phyloP scores from a whole-genome alignment of 2,888 invertebrate genomes.

The Sclerodermus sp. region DNA sequence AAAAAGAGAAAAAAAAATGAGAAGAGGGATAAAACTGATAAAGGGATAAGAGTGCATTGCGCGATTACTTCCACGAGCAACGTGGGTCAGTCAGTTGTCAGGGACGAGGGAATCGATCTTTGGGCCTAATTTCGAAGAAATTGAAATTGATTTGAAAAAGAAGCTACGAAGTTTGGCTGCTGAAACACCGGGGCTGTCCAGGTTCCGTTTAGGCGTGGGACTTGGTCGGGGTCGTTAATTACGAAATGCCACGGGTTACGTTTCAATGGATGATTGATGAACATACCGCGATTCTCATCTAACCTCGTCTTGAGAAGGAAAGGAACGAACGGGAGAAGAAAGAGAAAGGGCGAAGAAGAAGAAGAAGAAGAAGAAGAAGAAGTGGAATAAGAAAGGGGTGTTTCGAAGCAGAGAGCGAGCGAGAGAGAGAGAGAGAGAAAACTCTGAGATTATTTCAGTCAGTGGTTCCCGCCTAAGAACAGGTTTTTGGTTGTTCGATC shows the following conservation, averaged over 20 bases:
- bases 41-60: background rate
- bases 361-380: no score
- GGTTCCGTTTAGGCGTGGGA: conserved; percentile 44
- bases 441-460: background rate
- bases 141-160: no score
- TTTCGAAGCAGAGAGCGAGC: conserved; percentile 11
- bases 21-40: background rate
- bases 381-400: background rate
- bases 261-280: conserved; percentile 55
- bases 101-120: background rate
- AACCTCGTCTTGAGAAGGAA: conserved; percentile 26
- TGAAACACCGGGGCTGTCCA: no score
- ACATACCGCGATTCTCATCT: conserved; percentile 40
- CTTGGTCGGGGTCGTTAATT: conserved; percentile 49
- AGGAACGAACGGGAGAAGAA: no score
- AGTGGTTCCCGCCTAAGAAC: no score
- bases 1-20: background rate
- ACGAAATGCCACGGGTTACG: conserved; percentile 50
- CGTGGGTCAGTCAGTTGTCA: no score
- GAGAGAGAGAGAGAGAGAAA: conserved; percentile 16
- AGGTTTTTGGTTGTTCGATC: no score
- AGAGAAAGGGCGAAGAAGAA: conserved; percentile 5
- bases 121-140: no score
- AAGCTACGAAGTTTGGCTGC: no score
- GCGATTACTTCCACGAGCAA: background rate